Evolutionary conservation across 2,888 invertebrate species (phyloP).

Genomic region (Himalopsyche japonica): DNA sequence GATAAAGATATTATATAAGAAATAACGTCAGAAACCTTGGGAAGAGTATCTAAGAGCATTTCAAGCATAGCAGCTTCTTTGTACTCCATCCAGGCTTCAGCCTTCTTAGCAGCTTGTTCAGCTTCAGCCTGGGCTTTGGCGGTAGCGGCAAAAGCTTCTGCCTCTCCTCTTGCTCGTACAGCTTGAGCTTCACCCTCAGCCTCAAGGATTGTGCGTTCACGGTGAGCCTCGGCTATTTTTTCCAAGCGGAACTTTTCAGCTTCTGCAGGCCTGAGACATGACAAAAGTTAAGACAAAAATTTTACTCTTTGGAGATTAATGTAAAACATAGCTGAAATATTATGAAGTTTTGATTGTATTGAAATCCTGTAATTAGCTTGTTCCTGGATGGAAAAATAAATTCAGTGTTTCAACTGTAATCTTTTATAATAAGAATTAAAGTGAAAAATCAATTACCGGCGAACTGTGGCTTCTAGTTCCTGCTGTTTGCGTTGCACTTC

Average conservation of each 20-base stretch:
- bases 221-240: conserved; percentile 92
- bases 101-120: conserved; percentile 96
- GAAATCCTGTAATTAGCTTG: too few species aligned
- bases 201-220: conserved; percentile 84
- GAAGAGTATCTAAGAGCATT: conserved; percentile 93
- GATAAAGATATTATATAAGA: too few species aligned
- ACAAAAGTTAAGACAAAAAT: not conserved
- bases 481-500: conserved; percentile 90
- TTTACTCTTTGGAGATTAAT: too few species aligned
- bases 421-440: too few species aligned
- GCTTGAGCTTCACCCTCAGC: conserved; percentile 96
- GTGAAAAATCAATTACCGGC: conserved; percentile 53
- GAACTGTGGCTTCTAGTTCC: conserved; percentile 90
- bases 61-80: conserved; percentile 95
- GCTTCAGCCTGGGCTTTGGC: conserved; percentile 96
- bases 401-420: too few species aligned
- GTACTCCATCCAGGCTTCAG: conserved; percentile 96
- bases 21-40: conserved; percentile 70
- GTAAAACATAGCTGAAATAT: too few species aligned
- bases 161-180: conserved; percentile 79
- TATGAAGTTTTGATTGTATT: too few species aligned
- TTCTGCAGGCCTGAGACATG: conserved; percentile 77
- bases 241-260: conserved; percentile 91
- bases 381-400: too few species aligned
- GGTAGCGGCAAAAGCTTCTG: conserved; percentile 90